Conservation (phyloP, 2,797 vertebrate genomes). For the Sternarchorhynchus goeldii region DNA sequence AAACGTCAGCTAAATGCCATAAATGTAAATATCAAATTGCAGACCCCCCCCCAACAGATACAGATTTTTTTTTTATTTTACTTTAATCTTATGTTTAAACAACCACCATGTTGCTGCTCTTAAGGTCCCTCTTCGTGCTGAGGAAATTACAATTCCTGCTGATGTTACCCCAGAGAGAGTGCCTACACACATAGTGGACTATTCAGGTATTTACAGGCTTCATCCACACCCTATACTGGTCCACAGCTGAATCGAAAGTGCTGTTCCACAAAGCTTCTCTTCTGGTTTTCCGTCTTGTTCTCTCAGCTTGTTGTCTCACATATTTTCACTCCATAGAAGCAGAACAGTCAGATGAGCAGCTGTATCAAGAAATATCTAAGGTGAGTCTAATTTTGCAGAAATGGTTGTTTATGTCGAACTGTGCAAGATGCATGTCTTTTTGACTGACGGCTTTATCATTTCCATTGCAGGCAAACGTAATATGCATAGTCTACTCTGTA, state of each 20-base stretch:
- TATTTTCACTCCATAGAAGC: constrained; percentile 76
- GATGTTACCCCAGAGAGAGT: constrained; percentile 97
- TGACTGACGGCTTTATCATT: neutral
- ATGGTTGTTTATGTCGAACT: neutral
- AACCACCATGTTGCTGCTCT: constrained; percentile 12
- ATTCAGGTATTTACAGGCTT: constrained; percentile 80
- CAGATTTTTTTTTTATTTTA: neutral
- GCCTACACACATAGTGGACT: constrained; percentile 97
- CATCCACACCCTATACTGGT: neutral
- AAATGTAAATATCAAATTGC: too few relatives aligned
- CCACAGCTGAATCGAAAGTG: neutral
- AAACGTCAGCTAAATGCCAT: too few relatives aligned
- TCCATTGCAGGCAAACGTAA: constrained; percentile 77
- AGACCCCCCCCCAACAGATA: too few relatives aligned
- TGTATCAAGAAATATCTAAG: constrained; percentile 96
- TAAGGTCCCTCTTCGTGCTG: constrained; percentile 92
- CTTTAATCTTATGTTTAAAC: neutral
- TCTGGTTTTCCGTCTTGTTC: constrained; percentile 1
- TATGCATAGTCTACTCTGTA: constrained; percentile 82
- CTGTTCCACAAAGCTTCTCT: neutral
- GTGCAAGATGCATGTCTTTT: neutral
- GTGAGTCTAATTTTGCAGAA: constrained; percentile 67
- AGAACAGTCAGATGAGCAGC: constrained; percentile 93
- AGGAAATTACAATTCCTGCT: constrained; percentile 97
- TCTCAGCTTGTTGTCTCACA: neutral